Evolutionary conservation across 1,140 invertebrate species (phyloP), one percentile per base, ranked within the genome.

Genomic region (Hypothenemus hampei): DNA sequence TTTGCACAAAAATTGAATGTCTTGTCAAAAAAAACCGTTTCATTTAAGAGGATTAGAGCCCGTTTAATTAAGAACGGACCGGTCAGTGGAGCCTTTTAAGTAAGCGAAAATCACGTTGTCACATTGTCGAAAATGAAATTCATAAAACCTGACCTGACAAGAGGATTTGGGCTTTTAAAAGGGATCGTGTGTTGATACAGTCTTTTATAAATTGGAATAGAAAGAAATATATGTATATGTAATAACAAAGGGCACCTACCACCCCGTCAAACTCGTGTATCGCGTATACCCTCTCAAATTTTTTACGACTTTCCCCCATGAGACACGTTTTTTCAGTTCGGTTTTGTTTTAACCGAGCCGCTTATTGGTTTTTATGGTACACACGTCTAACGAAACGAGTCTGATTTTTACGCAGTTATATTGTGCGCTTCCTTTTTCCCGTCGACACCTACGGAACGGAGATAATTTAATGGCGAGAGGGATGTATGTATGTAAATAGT

Each of bases 301-400:
- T 36, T 15, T 7, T 15, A 8, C 8, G 33, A 6, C 15, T 11
- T 36, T 15, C 33, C 33, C 33, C 33, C 33, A 5, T 36, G 33
- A 36, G 33, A 36, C 33, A 13, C 15, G 33, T 36, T 13, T 37
- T 37, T 16, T 11, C 7, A 44, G 36, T 48, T 50, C 57, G 61
- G 58, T 62, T 60, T 62, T 62, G 58, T 62, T 62, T 62, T 60
- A 62, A 62, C 61, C 61, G 56, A 59, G 52, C 49, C 58, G 58
- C 58, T 60, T 63, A 60, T 60, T 63, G 54, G 54, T 58, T 63
- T 62, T 63, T 63, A 60, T 58, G 58, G n/a, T n/a, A 60, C 58
- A 60, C 50, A 58, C 48, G 41, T 26, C 51, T 63, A 63, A 58
- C 58, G 54, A 60, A 59, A 59, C 57, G 57, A 33, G 53, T 22